These are phyloP conservation scores for Engystomops pustulosus DNA, from an alignment of 2,113 vertebrate genomes.

Conservation along the genomic window DNA sequence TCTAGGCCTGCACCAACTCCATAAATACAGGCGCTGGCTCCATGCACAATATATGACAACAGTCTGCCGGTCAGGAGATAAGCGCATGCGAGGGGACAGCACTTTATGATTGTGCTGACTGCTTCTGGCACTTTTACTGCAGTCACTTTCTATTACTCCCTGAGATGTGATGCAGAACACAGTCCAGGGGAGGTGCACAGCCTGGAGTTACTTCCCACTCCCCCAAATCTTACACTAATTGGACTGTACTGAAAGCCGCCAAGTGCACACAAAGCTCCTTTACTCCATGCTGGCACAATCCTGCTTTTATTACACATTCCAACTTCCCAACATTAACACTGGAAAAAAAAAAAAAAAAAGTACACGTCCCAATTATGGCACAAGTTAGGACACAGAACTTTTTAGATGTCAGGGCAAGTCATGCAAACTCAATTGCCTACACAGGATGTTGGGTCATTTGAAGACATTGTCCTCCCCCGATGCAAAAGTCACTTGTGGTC, in stretches of 20 bases:
- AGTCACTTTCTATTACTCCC: slow-evolving; percentile 28
- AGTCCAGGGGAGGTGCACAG: background rate
- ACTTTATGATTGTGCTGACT: background rate
- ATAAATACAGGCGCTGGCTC: background rate
- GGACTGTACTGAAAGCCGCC: slow-evolving; percentile 13
- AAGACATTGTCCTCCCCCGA: background rate
- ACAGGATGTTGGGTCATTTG: slow-evolving; percentile 13
- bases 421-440: slow-evolving; percentile 24
- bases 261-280: slow-evolving; percentile 1
- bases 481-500: background rate
- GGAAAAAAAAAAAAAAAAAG: background rate
- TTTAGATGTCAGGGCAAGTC: background rate
- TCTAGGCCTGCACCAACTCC: background rate
- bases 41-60: background rate
- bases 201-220: background rate
- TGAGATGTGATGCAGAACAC: slow-evolving; percentile 27
- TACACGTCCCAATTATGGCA: background rate
- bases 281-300: slow-evolving; percentile 22
- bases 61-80: background rate
- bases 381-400: background rate
- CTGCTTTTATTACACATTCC: slow-evolving; percentile 30
- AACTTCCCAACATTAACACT: slow-evolving; percentile 14
- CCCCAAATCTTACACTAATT: slow-evolving; percentile 37
- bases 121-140: slow-evolving; percentile 18
- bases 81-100: background rate